These are phyloP conservation scores for Apantesis nais DNA, from an alignment of 2,888 invertebrate species.

Conservation along the genomic window DNA sequence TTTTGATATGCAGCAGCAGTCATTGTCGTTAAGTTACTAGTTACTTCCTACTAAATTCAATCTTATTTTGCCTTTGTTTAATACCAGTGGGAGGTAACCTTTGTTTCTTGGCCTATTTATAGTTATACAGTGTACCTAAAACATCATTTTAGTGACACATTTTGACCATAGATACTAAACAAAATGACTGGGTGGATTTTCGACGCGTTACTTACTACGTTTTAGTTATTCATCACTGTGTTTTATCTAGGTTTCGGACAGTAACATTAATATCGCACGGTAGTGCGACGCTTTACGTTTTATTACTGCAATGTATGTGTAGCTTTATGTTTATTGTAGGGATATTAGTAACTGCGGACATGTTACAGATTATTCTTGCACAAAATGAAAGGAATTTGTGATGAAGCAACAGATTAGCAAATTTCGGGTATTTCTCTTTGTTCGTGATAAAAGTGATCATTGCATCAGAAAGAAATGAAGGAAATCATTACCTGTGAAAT, in stretches of 20 bases:
- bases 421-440: background rate
- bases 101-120: constrained; percentile 12
- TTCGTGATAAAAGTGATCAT: background rate
- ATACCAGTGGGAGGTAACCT: background rate
- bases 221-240: constrained; percentile 32
- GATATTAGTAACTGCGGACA: background rate
- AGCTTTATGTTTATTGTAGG: background rate
- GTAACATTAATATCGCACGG: constrained; percentile 24
- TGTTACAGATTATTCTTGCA: background rate
- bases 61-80: background rate
- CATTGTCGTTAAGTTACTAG: too few relatives aligned
- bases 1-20: background rate
- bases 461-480: background rate
- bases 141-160: constrained; percentile 22
- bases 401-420: background rate
- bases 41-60: background rate
- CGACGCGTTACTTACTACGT: constrained; percentile 15
- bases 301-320: constrained; percentile 10
- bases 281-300: constrained; percentile 11
- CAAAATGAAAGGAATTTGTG: background rate
- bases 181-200: constrained; percentile 27
- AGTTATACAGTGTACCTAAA: constrained; percentile 24
- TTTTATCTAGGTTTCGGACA: constrained; percentile 19
- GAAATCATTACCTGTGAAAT: background rate
- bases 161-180: constrained; percentile 33